phyloP scores from a whole-genome alignment of 1,140 invertebrate genomes.

The Armadillidium nasatum region DNA sequence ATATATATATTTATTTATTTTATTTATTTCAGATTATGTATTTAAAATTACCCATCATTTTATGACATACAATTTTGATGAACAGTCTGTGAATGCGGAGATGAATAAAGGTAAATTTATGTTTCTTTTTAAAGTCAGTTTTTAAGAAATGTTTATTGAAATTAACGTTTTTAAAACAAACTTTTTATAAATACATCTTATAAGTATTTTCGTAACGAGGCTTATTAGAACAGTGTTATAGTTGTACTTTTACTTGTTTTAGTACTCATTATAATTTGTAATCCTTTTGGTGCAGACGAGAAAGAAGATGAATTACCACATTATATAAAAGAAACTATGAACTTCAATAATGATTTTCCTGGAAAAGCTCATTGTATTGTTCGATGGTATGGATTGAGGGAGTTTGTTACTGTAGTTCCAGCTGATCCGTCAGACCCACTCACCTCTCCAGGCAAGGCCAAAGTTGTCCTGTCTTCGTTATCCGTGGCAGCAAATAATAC shows the following conservation, averaged over 20 bases:
- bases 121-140: too few species aligned
- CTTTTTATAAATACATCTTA: too few species aligned
- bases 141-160: too few species aligned
- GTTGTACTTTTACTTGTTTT: too few species aligned
- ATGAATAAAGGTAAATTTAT: too few species aligned
- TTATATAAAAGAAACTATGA: constrained; percentile 1
- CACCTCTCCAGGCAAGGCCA: constrained; percentile 36
- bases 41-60: neutral
- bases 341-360: constrained; percentile 25
- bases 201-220: too few species aligned
- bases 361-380: constrained; percentile 24
- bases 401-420: constrained; percentile 39
- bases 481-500: constrained; percentile 42
- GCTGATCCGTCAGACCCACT: constrained; percentile 33
- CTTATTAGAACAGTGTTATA: too few species aligned
- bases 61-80: neutral
- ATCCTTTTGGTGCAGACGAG: neutral
- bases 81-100: neutral
- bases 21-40: neutral
- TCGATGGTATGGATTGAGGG: constrained; percentile 40
- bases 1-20: too few species aligned
- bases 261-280: too few species aligned
- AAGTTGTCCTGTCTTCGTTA: constrained; percentile 40
- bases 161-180: too few species aligned
- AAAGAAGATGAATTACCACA: constrained; percentile 24